Percentiles rank a stretch among this genome's conserved stretches.
These are phyloP conservation scores for Gnathonemus echidnorhynchus DNA, from an alignment of 2,113 vertebrate species.

Conservation along the genomic window DNA sequence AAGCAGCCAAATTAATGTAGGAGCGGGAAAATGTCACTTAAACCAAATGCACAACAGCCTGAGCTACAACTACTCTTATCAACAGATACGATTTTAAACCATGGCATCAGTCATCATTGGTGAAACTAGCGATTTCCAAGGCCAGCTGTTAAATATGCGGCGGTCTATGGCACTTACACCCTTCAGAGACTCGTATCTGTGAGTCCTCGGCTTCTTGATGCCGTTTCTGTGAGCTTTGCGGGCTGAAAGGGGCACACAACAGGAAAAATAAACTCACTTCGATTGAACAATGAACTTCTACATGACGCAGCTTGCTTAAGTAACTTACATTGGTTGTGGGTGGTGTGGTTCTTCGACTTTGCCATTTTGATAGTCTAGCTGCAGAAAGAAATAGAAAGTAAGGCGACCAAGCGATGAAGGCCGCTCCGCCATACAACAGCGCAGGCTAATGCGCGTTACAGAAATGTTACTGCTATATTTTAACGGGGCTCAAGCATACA, in stretches of 20 bases:
- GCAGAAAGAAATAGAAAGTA: background rate
- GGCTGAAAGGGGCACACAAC: constrained; percentile 53
- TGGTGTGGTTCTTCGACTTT: constrained; percentile 98
- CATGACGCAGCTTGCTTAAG: background rate
- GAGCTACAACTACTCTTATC: background rate
- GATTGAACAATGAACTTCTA: background rate
- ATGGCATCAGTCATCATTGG: background rate
- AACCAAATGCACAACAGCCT: background rate
- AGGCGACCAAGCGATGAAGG: background rate
- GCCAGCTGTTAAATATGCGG: background rate
- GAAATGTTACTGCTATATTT: background rate
- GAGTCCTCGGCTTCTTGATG: constrained; percentile 86
- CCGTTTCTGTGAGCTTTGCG: constrained; percentile 96
- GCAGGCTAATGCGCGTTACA: background rate
- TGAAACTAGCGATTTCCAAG: background rate
- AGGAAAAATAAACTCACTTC: background rate
- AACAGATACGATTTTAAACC: background rate
- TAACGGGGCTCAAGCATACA: background rate
- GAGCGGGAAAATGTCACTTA: background rate
- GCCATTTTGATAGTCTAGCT: constrained; percentile 70
- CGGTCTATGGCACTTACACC: constrained; percentile 71
- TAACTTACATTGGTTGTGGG: constrained; percentile 93
- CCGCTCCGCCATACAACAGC: background rate
- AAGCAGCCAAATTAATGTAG: background rate
- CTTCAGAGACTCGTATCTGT: constrained; percentile 86